Conservation (phyloP, 2,888 invertebrate genomes). For the Artemia sinica region DNA sequence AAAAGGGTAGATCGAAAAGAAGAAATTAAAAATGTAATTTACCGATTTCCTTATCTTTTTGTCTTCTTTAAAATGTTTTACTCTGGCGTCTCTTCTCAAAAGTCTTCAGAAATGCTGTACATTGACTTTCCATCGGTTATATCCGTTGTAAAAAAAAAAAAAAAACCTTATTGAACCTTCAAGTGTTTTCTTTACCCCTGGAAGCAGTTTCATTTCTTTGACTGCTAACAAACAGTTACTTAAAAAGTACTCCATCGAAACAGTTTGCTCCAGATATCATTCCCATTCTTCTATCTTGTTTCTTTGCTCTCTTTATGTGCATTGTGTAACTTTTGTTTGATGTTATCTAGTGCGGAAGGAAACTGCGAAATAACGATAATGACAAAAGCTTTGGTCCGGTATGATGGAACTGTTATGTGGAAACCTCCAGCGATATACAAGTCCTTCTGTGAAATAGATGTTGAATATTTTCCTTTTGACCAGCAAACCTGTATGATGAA, state of each 20-base stretch:
- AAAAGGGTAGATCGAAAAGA: too few species aligned
- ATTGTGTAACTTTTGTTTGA: background rate
- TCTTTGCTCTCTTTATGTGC: background rate
- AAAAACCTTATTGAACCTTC: background rate
- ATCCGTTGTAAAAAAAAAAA: too few species aligned
- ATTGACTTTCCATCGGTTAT: too few species aligned
- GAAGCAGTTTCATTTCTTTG: constrained; percentile 28
- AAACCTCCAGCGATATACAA: constrained; percentile 98
- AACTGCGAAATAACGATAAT: constrained; percentile 95
- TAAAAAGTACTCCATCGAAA: constrained; percentile 31
- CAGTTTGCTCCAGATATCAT: constrained; percentile 21
- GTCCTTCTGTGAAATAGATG: constrained; percentile 87
- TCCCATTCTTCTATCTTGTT: background rate
- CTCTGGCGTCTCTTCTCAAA: too few species aligned
- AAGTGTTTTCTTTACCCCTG: constrained; percentile 28
- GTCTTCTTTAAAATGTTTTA: too few species aligned
- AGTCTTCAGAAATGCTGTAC: too few species aligned
- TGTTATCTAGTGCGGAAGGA: constrained; percentile 64
- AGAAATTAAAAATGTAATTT: too few species aligned
- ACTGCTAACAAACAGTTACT: too few species aligned
- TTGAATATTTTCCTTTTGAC: constrained; percentile 86
- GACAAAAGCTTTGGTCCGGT: constrained; percentile 88
- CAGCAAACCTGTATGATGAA: constrained; percentile 91
- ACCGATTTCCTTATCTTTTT: too few species aligned
- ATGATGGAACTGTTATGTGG: constrained; percentile 84